These are phyloP conservation scores for Peucedramus taeniatus DNA, from an alignment of 2,113 vertebrate species.

Conservation along the genomic window DNA sequence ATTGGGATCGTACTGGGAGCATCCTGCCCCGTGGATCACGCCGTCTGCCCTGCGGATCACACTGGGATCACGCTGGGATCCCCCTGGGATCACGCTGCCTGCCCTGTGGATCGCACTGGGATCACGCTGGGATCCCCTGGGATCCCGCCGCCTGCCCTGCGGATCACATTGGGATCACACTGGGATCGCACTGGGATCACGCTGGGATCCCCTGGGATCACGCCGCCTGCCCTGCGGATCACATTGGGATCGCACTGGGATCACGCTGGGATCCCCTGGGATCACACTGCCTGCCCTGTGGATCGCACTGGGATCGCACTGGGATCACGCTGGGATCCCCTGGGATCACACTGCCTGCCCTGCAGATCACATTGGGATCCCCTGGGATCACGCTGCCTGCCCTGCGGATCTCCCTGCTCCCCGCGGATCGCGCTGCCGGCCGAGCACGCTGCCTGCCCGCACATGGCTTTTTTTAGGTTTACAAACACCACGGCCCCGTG, in stretches of 20 bases:
- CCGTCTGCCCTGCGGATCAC: too few relatives aligned
- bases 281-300: too few relatives aligned
- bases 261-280: too few relatives aligned
- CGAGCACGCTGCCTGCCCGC: slow-evolving; percentile 35
- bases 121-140: not conserved
- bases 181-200: too few relatives aligned
- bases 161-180: accelerated
- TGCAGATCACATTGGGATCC: too few relatives aligned
- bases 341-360: not conserved
- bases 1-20: not conserved
- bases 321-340: accelerated
- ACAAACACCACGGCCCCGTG: slow-evolving; percentile 37
- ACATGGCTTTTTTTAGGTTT: slow-evolving; percentile 60
- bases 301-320: not conserved
- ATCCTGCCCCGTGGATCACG: too few relatives aligned
- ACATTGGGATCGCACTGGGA: too few relatives aligned
- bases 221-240: not conserved
- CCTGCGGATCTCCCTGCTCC: not conserved
- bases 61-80: not conserved
- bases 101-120: too few relatives aligned
- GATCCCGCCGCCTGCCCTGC: too few relatives aligned
- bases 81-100: not conserved
- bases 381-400: not conserved
- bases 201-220: not conserved
- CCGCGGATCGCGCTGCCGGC: not conserved